Conservation (phyloP, 2,797 vertebrate genomes). For the Sebastiscus tertius region DNA sequence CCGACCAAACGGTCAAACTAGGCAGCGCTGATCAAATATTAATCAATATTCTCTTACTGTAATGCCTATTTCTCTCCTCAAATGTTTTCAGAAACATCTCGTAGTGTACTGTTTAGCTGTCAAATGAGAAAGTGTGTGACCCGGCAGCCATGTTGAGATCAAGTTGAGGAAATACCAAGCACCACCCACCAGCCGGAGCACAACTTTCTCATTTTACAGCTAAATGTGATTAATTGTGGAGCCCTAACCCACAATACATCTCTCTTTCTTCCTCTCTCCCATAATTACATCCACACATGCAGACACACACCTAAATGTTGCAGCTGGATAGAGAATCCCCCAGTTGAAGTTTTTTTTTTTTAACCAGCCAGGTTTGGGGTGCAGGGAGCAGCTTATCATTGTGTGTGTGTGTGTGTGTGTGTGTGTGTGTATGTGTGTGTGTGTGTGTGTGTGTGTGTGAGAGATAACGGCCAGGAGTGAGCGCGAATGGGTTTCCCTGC, state of each 20-base stretch:
- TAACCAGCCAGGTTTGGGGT: neutral
- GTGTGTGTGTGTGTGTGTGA: neutral
- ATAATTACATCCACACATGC: neutral
- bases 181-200: too few species aligned
- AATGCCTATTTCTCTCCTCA: too few species aligned
- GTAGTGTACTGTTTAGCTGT: too few species aligned
- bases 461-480: conserved; percentile 24
- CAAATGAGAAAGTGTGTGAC: too few species aligned
- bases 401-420: conserved; percentile 10
- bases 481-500: neutral
- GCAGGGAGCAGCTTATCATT: conserved; percentile 23
- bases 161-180: too few species aligned
- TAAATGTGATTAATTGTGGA: too few species aligned
- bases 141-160: too few species aligned
- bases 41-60: too few species aligned
- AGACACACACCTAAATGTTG: neutral
- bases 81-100: too few species aligned
- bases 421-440: conserved; percentile 4
- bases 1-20: too few species aligned
- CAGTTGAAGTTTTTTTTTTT: neutral
- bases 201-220: too few species aligned
- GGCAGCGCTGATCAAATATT: too few species aligned
- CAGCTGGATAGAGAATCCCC: neutral
- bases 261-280: neutral
- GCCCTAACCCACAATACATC: neutral